A percentile compares a stretch with the other conserved stretches of the same genome.
Evolutionary conservation across 2,888 invertebrate genomes (phyloP).

Genomic region (Apotomis turbidana): DNA sequence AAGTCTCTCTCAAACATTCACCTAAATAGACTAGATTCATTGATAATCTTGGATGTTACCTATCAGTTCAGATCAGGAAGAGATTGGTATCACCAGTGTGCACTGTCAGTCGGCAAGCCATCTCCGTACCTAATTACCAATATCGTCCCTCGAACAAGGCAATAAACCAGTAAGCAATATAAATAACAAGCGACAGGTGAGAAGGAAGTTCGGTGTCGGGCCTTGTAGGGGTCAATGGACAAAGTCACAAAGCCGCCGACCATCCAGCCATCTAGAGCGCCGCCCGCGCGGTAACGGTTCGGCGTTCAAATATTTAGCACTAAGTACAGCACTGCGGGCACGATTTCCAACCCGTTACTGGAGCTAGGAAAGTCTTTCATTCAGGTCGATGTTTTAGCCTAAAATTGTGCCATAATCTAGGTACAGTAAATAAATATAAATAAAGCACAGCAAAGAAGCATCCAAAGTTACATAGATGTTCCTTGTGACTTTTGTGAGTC

Average conservation of each 20-base stretch:
- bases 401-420: background rate
- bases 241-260: constrained; percentile 68
- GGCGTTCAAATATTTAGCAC: constrained; percentile 68
- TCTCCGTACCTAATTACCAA: constrained; percentile 4
- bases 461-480: too few species aligned
- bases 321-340: constrained; percentile 48
- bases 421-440: too few species aligned
- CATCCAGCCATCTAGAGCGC: constrained; percentile 58
- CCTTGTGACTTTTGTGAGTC: too few species aligned
- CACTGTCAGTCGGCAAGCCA: background rate
- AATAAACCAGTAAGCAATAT: constrained; percentile 50
- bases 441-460: too few species aligned
- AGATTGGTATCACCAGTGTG: background rate
- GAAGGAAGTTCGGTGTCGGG: constrained; percentile 63
- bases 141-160: constrained; percentile 20
- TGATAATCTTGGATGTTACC: too few species aligned
- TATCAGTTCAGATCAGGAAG: background rate
- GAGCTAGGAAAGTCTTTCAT: constrained; percentile 34
- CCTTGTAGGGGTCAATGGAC: constrained; percentile 79
- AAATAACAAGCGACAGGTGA: constrained; percentile 57
- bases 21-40: too few species aligned
- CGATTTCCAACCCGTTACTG: constrained; percentile 46
- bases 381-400: constrained; percentile 3
- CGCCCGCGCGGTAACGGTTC: constrained; percentile 65
- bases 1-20: too few species aligned